These are phyloP conservation scores for Ascidia mentula DNA, from an alignment of 23 tunicate genomes.

Conservation along the genomic window DNA sequence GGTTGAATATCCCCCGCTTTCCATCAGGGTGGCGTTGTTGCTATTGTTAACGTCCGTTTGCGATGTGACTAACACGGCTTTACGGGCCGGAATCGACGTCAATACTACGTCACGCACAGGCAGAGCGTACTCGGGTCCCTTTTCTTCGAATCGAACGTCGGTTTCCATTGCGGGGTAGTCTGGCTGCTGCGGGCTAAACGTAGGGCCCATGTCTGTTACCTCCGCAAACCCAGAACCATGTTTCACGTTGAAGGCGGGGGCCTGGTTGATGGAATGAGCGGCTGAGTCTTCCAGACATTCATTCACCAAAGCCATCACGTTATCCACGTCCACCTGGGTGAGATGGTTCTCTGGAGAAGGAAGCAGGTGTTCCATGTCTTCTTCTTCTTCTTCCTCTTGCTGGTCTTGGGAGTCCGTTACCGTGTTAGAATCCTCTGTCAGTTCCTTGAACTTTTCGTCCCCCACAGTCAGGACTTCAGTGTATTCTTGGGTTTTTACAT, in stretches of 20 bases:
- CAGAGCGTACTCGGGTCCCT: conserved; percentile 56
- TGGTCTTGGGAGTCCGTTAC: not conserved
- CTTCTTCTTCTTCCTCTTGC: not conserved
- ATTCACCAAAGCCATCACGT: conserved; percentile 38
- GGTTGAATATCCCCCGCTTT: conserved; percentile 40
- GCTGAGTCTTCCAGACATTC: conserved; percentile 36
- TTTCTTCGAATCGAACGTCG: conserved; percentile 15
- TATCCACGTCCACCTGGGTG: conserved; percentile 36
- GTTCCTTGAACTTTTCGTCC: no score
- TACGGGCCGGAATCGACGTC: conserved; percentile 25
- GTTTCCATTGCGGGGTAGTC: conserved; percentile 13
- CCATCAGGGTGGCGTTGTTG: conserved; percentile 8
- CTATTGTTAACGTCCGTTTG: conserved; percentile 9
- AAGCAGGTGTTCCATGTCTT: not conserved
- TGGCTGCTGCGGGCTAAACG: not conserved
- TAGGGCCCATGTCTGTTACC: conserved; percentile 16
- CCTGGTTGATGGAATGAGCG: not conserved
- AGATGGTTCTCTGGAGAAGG: conserved; percentile 18
- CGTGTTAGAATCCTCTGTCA: no score
- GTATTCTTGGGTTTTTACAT: no score
- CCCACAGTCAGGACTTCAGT: no score
- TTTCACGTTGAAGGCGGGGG: not conserved
- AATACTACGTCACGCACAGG: conserved; percentile 52
- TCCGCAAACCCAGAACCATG: not conserved
- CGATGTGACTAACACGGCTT: conserved; percentile 38